Evolutionary conservation across 53 echinoderm and acorn worm species (phyloP), one percentile per base, ranked within the genome.

Genomic region (Paracentrotus lividus): DNA sequence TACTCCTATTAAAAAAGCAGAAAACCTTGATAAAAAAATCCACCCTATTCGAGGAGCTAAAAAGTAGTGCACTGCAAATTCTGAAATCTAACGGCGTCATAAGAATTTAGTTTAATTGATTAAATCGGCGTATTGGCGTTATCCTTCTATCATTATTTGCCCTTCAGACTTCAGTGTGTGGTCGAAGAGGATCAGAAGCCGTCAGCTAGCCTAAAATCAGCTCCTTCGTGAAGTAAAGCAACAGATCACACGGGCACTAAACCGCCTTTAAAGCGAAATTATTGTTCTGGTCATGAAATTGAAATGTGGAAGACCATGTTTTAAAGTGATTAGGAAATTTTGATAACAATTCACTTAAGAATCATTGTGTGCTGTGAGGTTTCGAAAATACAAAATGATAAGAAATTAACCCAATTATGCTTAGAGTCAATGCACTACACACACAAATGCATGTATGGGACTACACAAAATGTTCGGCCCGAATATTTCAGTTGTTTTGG

Each of bases 101-200:
- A 40, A 72, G 38, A 40, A 72, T 32, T 72, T 32, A 36, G 29
- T 72, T 72, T 38, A 72, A 72, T 72, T 72, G 72, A 72, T 72
- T 72, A 72, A 72, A 72, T 72, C 7, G 72, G 16, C 21, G 36
- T 72, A 72, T 72, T 72, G 72, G 72, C 36, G 72, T 36, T 36
- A 72, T 72, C 72, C 32, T 38, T 40, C 72, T 12, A 38, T 72
- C 72, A 72, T 40, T 7, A 18, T 72, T 36, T 72, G 72, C 72
- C 72, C 72, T 72, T 72, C 72, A 72, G 40, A 72, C 72, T 38
- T 72, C 40, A 85, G 15, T 2, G 2, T 52, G 85, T 85, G 85
- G 85, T 85, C 29, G 85, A 29, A 49, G 29, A 18, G 33, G 18
- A 72, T 72, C 72, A 5, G 0, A 72, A 32, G 20, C 72, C 36